Evolutionary conservation across 37 sponge, comb jelly and placozoan genomes (phyloP), one percentile per base, ranked within the genome.

Genomic region (Halisarca cf. caerulea): DNA sequence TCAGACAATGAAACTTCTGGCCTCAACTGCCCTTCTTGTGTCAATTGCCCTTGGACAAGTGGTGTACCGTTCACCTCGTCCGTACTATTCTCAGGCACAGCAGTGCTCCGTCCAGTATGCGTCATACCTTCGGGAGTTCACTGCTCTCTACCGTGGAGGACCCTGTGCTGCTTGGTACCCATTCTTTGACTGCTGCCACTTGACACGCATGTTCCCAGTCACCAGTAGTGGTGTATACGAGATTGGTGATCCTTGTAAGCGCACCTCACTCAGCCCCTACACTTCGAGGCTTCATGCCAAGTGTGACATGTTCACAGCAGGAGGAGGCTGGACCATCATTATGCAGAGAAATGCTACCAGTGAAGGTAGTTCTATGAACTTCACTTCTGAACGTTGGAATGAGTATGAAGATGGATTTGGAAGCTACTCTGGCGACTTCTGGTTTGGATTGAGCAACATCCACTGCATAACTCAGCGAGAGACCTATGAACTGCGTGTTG

Each of bases 251-350:
- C 69, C 69, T 30, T 68, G 69, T 27, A 34, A 32, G 17, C 32
- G 34, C 17, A 34, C 69, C 14, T 68, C 69, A 7, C 14, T 68
- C 32, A 68, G 14, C 1, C 69, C 69, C 1, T 68, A 32, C 33
- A 3, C 28, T 3, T 34, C 35, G 33, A 6, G 34, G 11, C 32
- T 34, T 17, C 32, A 34, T 34, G 69, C 69, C 32, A 34, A 68
- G 17, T 68, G 69, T 34, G 69, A 68, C 33, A 68, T 68, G 69
- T 34, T 34, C 35, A 30, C 33, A 34, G 35, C 17, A 8, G 69
- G 69, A 1, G 69, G 69, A 68, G 69, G 69, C 17, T 68, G 69
- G 69, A 68, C 69, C 15, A 34, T 68, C 69, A 68, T 68, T 34
- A 18, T 68, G 7, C 32, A 34, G 69, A 17, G 35, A 3, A 34